These are phyloP conservation scores for Sarcophaga rosellei DNA, from an alignment of 2,888 invertebrate genomes.

Conservation along the genomic window DNA sequence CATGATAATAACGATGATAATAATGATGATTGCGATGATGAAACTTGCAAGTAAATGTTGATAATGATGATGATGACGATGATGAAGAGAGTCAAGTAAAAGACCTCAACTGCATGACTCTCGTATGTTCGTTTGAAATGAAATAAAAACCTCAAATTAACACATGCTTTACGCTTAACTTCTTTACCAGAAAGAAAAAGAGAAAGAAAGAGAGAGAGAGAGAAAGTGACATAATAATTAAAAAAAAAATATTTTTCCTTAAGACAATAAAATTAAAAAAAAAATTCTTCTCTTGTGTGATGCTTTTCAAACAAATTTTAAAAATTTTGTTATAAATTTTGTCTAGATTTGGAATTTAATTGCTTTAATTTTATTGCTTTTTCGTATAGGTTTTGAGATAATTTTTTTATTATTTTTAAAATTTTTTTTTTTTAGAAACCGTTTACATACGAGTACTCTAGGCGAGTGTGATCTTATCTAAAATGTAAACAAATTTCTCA, in stretches of 20 bases:
- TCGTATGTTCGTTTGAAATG: slow-evolving; percentile 22
- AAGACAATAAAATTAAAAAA: not conserved
- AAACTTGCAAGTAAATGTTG: too few relatives aligned
- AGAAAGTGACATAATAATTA: slow-evolving; percentile 34
- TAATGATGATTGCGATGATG: slow-evolving; percentile 33
- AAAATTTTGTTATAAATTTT: not conserved
- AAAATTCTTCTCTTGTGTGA: not conserved
- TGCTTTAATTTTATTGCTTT: too few relatives aligned
- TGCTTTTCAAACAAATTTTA: not conserved
- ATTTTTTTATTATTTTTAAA: not conserved
- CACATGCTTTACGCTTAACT: slow-evolving; percentile 77
- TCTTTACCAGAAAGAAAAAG: slow-evolving; percentile 62
- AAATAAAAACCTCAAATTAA: slow-evolving; percentile 77
- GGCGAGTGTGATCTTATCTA: not conserved
- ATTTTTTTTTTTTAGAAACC: too few relatives aligned
- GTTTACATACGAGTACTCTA: too few relatives aligned
- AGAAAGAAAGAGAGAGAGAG: too few relatives aligned
- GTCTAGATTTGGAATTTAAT: too few relatives aligned
- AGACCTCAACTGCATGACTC: slow-evolving; percentile 42
- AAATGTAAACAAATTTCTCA: not conserved
- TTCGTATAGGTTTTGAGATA: not conserved
- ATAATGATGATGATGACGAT: not conserved
- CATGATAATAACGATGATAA: slow-evolving; percentile 48
- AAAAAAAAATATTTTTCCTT: not conserved
- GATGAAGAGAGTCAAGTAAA: slow-evolving; percentile 3